A percentile compares a stretch with the other conserved stretches of the same genome.
Evolutionary conservation across 2,797 vertebrate species (phyloP).

Genomic region (Peromyscus attwateri): DNA sequence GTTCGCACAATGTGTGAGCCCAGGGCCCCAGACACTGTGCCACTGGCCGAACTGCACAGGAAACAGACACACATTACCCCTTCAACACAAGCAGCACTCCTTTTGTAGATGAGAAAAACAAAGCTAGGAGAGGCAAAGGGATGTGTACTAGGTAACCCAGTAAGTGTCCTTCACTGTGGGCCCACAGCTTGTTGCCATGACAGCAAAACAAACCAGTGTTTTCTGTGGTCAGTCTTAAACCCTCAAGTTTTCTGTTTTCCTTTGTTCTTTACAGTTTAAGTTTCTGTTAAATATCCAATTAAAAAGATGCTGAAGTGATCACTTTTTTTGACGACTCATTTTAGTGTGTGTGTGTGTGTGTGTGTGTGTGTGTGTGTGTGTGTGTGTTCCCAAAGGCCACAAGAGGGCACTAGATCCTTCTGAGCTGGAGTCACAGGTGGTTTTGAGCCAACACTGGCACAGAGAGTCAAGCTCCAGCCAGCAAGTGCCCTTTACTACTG

Average conservation of each 20-base stretch:
- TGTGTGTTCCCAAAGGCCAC: neutral
- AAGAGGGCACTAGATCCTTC: neutral
- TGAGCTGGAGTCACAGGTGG: neutral
- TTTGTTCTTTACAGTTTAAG: neutral
- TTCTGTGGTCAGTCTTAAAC: neutral
- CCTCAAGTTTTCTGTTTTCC: neutral
- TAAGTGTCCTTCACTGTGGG: neutral
- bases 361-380: neutral
- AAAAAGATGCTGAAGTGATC: neutral
- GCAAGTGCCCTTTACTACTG: neutral
- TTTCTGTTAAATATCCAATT: conserved; percentile 16
- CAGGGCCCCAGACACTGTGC: rapidly evolving
- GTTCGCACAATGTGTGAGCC: neutral
- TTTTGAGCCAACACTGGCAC: neutral
- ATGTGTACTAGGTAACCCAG: neutral
- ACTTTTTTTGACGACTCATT: neutral
- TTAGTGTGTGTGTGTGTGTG: neutral
- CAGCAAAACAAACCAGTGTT: neutral
- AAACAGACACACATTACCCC: neutral
- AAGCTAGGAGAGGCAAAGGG: neutral
- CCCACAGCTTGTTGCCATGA: neutral
- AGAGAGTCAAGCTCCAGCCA: neutral
- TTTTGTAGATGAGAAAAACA: neutral
- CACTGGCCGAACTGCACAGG: neutral
- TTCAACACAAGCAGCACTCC: neutral